These are phyloP conservation scores for Drosophila malerkotliana DNA, from an alignment of 1,140 invertebrate genomes.

Conservation along the genomic window DNA sequence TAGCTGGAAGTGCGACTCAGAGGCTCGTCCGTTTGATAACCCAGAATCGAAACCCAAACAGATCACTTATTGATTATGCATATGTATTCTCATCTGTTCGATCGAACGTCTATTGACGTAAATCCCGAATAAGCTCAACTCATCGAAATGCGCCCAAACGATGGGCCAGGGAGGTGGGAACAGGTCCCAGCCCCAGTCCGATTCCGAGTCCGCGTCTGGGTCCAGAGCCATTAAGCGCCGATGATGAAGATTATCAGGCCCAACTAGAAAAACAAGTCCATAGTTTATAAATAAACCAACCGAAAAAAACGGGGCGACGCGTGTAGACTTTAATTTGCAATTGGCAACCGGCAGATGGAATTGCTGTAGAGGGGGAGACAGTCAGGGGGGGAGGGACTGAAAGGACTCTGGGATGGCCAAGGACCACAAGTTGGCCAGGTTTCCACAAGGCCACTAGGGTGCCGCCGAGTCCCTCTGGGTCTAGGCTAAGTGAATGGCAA, in stretches of 20 bases:
- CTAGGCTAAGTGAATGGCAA: conserved; percentile 48
- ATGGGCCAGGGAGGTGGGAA: conserved; percentile 3
- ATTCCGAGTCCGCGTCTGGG: conserved; percentile 39
- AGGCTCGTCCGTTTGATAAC: conserved; percentile 53
- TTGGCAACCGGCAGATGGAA: conserved; percentile 10
- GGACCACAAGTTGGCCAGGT: conserved; percentile 15
- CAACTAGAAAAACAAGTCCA: conserved; percentile 80
- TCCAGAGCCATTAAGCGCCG: conserved; percentile 41
- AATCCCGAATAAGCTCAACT: conserved; percentile 17
- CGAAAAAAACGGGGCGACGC: conserved; percentile 38
- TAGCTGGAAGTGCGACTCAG: conserved; percentile 16
- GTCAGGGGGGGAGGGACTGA: too few relatives aligned
- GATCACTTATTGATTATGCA: conserved; percentile 39
- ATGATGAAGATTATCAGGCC: conserved; percentile 71
- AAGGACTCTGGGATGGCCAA: conserved; percentile 2
- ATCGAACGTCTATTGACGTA: conserved; percentile 45
- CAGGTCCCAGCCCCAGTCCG: conserved; percentile 4
- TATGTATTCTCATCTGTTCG: not conserved
- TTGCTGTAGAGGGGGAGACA: not conserved
- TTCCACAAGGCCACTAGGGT: conserved; percentile 26
- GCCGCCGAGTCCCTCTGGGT: conserved; percentile 23
- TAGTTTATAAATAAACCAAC: conserved; percentile 73
- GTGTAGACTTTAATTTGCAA: conserved; percentile 26
- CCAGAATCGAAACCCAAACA: conserved; percentile 18
- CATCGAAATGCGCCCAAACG: conserved; percentile 39